These are phyloP conservation scores for Cataglyphis cursor DNA, from an alignment of 2,888 invertebrate genomes.

Conservation along the genomic window DNA sequence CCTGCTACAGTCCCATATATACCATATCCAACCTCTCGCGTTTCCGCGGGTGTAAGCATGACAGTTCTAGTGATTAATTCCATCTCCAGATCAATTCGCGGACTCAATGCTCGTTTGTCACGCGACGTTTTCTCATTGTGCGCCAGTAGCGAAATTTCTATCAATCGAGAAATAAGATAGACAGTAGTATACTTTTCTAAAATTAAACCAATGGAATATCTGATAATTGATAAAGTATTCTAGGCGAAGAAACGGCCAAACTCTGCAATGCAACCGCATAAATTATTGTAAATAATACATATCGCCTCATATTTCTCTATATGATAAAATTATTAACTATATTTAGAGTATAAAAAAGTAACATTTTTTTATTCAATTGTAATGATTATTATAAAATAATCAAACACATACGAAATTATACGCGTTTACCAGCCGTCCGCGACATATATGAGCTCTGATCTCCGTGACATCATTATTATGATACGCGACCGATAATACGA, in stretches of 20 bases:
- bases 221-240: not conserved
- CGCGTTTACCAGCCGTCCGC: not conserved
- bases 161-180: conserved; percentile 25
- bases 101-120: conserved; percentile 34
- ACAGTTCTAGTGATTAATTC: conserved; percentile 58
- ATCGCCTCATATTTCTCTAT: not conserved
- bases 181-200: not conserved
- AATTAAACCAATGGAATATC: conserved; percentile 3
- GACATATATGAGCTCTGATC: not conserved
- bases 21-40: conserved; percentile 28
- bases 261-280: too few species aligned
- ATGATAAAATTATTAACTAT: not conserved
- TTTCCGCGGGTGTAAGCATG: conserved; percentile 52
- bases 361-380: not conserved
- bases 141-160: conserved; percentile 16
- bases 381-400: conserved; percentile 2
- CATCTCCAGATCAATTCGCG: conserved; percentile 51
- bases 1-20: conserved; percentile 47
- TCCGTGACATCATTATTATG: not conserved
- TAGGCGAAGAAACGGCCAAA: not conserved
- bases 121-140: conserved; percentile 38
- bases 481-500: conserved; percentile 14
- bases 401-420: not conserved
- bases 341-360: not conserved
- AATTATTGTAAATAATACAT: not conserved